phyloP scores from a whole-genome alignment of 2,888 invertebrate genomes.

The Rotaria sp. region DNA sequence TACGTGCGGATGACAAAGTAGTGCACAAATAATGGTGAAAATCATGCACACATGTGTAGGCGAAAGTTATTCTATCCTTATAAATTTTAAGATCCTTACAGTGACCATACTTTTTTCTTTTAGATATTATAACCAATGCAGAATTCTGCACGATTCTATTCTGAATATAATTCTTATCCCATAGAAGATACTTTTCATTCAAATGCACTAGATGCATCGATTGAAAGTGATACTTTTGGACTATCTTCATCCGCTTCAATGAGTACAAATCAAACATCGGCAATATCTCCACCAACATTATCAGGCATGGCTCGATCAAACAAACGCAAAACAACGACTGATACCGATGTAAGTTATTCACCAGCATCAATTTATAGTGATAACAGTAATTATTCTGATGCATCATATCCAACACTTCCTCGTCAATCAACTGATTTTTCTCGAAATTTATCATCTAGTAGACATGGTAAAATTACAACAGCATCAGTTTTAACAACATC shows the following conservation, averaged over 20 bases:
- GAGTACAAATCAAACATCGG: neutral
- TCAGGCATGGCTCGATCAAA: neutral
- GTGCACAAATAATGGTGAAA: neutral
- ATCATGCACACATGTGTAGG: neutral
- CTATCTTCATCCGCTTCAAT: neutral
- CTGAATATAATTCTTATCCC: neutral
- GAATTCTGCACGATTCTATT: neutral
- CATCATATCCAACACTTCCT: neutral
- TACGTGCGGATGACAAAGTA: neutral
- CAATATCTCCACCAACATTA: neutral
- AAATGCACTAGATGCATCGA: neutral
- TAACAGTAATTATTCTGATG: neutral
- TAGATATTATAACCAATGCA: neutral
- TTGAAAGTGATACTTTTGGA: neutral
- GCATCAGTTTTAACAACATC: neutral
- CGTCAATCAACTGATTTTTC: neutral
- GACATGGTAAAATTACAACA: neutral
- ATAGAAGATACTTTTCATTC: neutral
- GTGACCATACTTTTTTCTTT: neutral
- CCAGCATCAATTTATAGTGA: neutral
- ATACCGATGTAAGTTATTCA: conserved; percentile 5
- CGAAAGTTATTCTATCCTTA: neutral
- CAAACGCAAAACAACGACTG: neutral
- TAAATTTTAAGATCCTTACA: neutral
- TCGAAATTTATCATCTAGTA: neutral